These are phyloP conservation scores for Stigmatopora nigra DNA, from an alignment of 2,113 vertebrate species.

Conservation along the genomic window DNA sequence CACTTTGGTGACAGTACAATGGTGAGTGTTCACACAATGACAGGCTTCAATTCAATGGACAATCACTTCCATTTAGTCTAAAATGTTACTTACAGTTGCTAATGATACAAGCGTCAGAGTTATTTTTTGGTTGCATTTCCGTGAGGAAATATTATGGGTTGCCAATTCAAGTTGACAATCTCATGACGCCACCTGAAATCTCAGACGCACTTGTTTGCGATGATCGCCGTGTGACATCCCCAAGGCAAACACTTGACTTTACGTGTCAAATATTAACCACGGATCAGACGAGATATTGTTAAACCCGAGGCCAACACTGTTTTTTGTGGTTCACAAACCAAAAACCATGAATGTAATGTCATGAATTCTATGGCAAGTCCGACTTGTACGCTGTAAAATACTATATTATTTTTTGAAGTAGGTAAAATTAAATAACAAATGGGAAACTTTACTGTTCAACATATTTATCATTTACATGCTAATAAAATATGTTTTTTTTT, in stretches of 20 bases:
- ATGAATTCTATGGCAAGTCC: no score
- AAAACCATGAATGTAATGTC: no score
- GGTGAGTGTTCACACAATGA: no score
- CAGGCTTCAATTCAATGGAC: no score
- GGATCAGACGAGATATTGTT: neutral
- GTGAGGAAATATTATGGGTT: neutral
- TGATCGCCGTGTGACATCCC: neutral
- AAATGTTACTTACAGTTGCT: neutral
- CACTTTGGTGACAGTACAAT: no score
- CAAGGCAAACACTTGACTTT: neutral
- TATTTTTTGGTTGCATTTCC: neutral
- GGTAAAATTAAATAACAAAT: no score
- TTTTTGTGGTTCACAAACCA: neutral
- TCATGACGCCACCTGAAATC: neutral
- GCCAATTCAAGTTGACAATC: neutral
- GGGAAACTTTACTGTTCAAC: no score
- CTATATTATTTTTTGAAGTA: no score
- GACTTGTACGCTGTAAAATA: no score
- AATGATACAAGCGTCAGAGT: neutral
- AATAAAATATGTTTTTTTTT: no score
- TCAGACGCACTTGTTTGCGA: neutral
- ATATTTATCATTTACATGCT: no score
- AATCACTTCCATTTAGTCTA: no score
- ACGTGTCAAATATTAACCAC: neutral
- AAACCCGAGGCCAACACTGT: neutral